Evolutionary conservation across 2,888 invertebrate genomes (phyloP), one percentile per base, ranked within the genome.

Genomic region (Zonitis immaculata): DNA sequence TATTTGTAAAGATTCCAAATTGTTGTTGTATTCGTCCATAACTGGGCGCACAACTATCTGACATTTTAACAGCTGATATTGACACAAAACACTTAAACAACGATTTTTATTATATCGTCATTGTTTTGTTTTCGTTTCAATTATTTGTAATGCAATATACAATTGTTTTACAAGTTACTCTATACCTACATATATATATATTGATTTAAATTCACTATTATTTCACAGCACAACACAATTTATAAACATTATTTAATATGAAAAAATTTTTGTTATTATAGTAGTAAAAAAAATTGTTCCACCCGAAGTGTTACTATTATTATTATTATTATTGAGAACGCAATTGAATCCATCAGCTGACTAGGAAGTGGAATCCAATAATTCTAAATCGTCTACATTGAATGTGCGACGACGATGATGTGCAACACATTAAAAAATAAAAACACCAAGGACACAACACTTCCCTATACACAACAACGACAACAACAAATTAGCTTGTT

Each of bases 11-110:
- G 59, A 63, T 65, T 69, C 56, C 62, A 51, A 62, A 64, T 52
- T 64, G 64, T 63, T 69, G 66, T 63, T 61, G 60, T 56, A 63
- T 42, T 47, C 44, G 52, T 52, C 65, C 69, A 69, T 67, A 61
- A 66, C 66, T 61, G 61, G 61, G 58, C 18, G 28, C 66, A 70
- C 69, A 68, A 66, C 60, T 66, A 62, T 64, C 65, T 68, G 73
- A 70, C 73, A 72, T 73, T 72, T 68, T 68, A 68, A 70, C 73
- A 75, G 73, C 73, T 74, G 74, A 73, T 67, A 63, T 59, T 64
- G 60, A 68, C 62, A 39, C 39, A 35, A 66, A 65, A 67, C 61
- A 64, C 59, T 52, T 48, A 25, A 54, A 59, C 56, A 42, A 51
- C 52, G 56, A 59, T 56, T 50, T 54, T 59, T 61, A 61, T 46